Base-by-base conservation (phyloP, 2,888 invertebrate genomes). In the Xestobium rufovillosum region DNA sequence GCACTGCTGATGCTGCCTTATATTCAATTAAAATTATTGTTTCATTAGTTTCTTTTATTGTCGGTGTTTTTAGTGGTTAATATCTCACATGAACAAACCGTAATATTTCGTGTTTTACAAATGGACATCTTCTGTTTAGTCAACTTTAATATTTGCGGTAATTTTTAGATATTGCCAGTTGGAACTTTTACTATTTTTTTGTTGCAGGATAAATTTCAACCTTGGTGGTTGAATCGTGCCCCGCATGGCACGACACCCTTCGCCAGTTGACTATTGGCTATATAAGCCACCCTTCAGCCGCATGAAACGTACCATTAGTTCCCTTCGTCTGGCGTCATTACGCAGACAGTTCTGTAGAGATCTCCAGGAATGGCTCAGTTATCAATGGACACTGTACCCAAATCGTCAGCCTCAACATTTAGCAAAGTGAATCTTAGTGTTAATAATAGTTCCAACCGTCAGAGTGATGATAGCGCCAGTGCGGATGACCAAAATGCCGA, bases 291-390 rank as follows among this genome's bases (percentile, higher is more conserved):
- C 50, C 38, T 41, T 46, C 36, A 52, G 53, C 55, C 62, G 61
- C 52, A 63, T 62, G 63, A 61, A 57, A 58, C 50, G 42, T 35
- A 28, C 43, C 44, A 47, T 42, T 36, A 51, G 42, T 40, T 42
- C 37, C 29, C 41, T 45, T 27, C 56, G 56, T 52, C 60, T 63
- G 39, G 60, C 63, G 56, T 55, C 45, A 30, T 55, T 59, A 49
- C 65, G 66, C 53, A 59, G 63, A 55, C 65, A 66, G 47, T 66
- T 66, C 52, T 50, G 57, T 49, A 61, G 67, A 54, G 67, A 68
- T 48, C 56, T 68, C 41, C 60, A 61, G 55, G 67, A 68, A 66
- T 68, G 68, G 67, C 63, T 56, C 51, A 60, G 48, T 46, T 56
- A 50, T 49, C 53, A 48, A 48, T 54, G 58, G 57, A 57, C 56